Base-by-base conservation (phyloP, 2,797 vertebrate species). In the Cirrhinus molitorella region DNA sequence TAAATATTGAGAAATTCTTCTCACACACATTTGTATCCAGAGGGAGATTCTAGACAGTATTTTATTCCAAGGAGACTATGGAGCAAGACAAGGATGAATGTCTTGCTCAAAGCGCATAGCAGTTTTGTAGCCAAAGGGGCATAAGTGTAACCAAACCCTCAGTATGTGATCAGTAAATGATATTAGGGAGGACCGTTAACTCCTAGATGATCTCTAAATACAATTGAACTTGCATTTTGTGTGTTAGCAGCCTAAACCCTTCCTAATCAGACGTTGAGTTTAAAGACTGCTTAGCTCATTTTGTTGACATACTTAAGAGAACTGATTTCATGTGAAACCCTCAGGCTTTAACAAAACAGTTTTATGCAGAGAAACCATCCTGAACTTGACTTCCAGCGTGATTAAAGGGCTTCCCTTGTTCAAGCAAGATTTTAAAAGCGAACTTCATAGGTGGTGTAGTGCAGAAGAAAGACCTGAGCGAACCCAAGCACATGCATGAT, bases 401-500 rank as follows among this genome's bases (percentile, higher is more conserved):
- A 40, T 19, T 75, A 6, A 75, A 78, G 34, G n/a, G n/a, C n/a
- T n/a, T n/a, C n/a, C n/a, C n/a, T n/a, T n/a, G n/a, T n/a, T n/a
- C n/a, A n/a, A n/a, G n/a, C n/a, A n/a, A n/a, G n/a, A n/a, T n/a
- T n/a, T n/a, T n/a, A n/a, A n/a, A n/a, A n/a, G n/a, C n/a, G n/a
- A n/a, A n/a, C n/a, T n/a, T n/a, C n/a, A n/a, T n/a, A n/a, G n/a
- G 23, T 67, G n/a, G 61, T 43, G 16, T 66, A 12, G 5, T 57
- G 61, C 63, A 68, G 47, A 51, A 67, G 25, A 74, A 74, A 82
- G 16, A 19, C 28, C 17, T 40, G n/a, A 82, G 61, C 57, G 61
- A 47, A 57, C 19, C 17, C 63, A 13, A 76, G 34, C 59, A 76
- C 63, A 45, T 67, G 37, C 49, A 75, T 66, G 49, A 66, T 31